Conservation (phyloP, 2,888 invertebrate species). For the Biston stratarius region DNA sequence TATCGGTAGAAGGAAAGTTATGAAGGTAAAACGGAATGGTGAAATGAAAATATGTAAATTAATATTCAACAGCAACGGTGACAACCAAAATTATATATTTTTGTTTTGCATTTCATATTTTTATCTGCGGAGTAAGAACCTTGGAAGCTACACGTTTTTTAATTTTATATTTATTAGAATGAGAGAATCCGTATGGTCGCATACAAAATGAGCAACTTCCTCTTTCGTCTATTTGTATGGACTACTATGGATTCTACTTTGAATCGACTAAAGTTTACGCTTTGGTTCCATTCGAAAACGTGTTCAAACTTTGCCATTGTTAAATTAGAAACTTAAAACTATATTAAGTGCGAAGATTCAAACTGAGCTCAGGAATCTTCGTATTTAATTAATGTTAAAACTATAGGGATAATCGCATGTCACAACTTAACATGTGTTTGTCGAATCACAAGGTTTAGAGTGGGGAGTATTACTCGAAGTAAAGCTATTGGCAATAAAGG, state of each 20-base stretch:
- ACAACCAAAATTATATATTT: conserved; percentile 56
- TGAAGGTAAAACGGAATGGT: conserved; percentile 56
- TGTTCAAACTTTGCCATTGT: conserved; percentile 67
- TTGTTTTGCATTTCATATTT: conserved; percentile 54
- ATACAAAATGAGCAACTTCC: conserved; percentile 84
- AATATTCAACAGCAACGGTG: conserved; percentile 63
- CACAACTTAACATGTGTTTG: conserved; percentile 84
- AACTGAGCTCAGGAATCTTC: conserved; percentile 80
- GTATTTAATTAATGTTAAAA: conserved; percentile 70
- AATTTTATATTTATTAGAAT: conserved; percentile 38
- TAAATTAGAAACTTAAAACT: conserved; percentile 57
- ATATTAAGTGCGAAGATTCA: conserved; percentile 76
- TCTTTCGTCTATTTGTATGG: conserved; percentile 81
- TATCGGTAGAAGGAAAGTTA: conserved; percentile 74
- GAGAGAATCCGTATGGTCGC: conserved; percentile 77
- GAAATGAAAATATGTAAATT: conserved; percentile 66
- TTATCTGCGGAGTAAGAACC: conserved; percentile 50
- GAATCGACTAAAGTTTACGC: conserved; percentile 50
- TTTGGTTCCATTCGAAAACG: conserved; percentile 43
- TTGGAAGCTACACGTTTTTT: conserved; percentile 46
- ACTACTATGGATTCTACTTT: conserved; percentile 75
- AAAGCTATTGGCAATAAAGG: conserved; percentile 79
- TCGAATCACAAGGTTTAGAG: conserved; percentile 69
- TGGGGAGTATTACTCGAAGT: conserved; percentile 58
- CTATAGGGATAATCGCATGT: conserved; percentile 81